Evolutionary conservation across 2,888 invertebrate species (phyloP).

Genomic region (Lucinisca nassula): DNA sequence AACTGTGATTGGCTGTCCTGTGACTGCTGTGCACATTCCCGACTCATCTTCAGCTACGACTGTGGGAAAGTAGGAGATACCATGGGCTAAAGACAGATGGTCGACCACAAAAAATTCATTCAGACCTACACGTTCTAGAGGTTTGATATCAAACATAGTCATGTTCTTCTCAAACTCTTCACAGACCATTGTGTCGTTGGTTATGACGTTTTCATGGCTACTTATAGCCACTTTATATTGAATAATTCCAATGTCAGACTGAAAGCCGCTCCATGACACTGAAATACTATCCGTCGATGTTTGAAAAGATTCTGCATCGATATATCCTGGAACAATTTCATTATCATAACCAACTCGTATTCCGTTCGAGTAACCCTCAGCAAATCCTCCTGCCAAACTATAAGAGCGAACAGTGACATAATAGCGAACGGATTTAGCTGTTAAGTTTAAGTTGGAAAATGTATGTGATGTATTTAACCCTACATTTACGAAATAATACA

Average conservation of each 20-base stretch:
- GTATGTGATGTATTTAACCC: conserved; percentile 74
- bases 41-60: conserved; percentile 65
- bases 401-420: conserved; percentile 77
- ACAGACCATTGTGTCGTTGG: conserved; percentile 53
- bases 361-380: conserved; percentile 76
- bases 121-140: conserved; percentile 30
- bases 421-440: conserved; percentile 67
- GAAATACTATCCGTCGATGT: conserved; percentile 29
- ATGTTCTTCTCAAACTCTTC: not conserved
- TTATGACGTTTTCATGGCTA: not conserved
- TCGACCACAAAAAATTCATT: conserved; percentile 41
- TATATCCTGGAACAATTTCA: conserved; percentile 48
- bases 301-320: conserved; percentile 42
- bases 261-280: conserved; percentile 62
- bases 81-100: conserved; percentile 51
- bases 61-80: conserved; percentile 48
- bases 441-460: conserved; percentile 71
- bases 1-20: conserved; percentile 38
- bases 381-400: conserved; percentile 72
- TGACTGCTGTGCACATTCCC: conserved; percentile 51
- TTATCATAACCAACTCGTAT: conserved; percentile 71
- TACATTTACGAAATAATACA: conserved; percentile 73
- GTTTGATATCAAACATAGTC: conserved; percentile 34
- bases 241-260: conserved; percentile 64
- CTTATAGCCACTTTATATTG: conserved; percentile 56